A percentile compares a stretch with the other conserved stretches of the same genome.
Conservation (phyloP, 2,113 vertebrate genomes). For the Chitala chitala region DNA sequence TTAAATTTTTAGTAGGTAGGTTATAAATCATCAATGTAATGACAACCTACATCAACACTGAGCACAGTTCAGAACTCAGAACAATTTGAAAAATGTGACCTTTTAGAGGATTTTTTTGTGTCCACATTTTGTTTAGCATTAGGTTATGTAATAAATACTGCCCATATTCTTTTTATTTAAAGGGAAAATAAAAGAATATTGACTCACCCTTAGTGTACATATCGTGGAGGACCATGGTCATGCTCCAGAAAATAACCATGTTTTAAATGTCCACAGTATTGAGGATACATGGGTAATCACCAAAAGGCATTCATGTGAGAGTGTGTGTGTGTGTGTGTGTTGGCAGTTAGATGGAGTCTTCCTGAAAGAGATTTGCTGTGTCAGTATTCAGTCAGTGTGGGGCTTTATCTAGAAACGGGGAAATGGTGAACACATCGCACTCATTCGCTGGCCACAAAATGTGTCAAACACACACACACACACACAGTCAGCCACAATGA, state of each 20-base stretch:
- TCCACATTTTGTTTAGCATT: too few species aligned
- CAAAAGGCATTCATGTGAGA: too few species aligned
- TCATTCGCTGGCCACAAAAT: too few species aligned
- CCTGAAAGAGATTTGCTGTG: slow-evolving; percentile 52
- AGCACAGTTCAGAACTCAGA: neutral
- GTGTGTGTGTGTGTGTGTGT: too few species aligned
- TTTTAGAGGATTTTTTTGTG: too few species aligned
- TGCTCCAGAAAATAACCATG: slow-evolving; percentile 34
- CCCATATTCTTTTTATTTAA: neutral
- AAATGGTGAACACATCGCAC: slow-evolving; percentile 34
- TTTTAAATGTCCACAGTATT: slow-evolving; percentile 37
- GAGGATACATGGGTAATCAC: slow-evolving; percentile 53
- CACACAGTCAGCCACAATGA: too few species aligned
- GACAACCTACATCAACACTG: neutral
- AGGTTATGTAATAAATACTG: too few species aligned
- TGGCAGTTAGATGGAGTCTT: slow-evolving; percentile 26
- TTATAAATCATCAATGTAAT: neutral
- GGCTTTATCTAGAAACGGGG: slow-evolving; percentile 59
- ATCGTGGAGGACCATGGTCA: slow-evolving; percentile 34
- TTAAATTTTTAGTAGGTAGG: neutral
- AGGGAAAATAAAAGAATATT: neutral
- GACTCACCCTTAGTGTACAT: slow-evolving; percentile 41
- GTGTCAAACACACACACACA: neutral
- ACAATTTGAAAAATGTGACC: too few species aligned
- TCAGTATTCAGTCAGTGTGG: slow-evolving; percentile 56